Percentiles rank a stretch among this genome's conserved stretches.
These are phyloP conservation scores for Salminus brasiliensis DNA, from an alignment of 2,113 vertebrate genomes.

Conservation along the genomic window DNA sequence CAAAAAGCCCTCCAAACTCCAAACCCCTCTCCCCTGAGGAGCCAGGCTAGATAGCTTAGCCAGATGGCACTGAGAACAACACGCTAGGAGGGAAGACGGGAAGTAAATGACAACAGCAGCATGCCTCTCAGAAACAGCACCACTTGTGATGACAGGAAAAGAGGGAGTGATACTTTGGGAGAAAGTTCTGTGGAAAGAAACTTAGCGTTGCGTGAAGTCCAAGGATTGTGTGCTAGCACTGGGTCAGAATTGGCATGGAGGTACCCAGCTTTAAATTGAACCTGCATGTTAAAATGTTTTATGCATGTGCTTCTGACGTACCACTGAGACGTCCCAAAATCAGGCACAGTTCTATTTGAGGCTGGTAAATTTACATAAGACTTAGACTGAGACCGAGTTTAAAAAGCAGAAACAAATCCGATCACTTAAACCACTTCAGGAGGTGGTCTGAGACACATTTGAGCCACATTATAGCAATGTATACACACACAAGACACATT, in stretches of 20 bases:
- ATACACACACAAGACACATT: too few species aligned
- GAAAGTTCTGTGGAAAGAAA: not conserved
- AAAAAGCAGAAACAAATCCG: too few species aligned
- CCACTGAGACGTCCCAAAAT: too few species aligned
- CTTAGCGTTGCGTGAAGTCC: too few species aligned
- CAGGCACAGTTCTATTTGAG: too few species aligned
- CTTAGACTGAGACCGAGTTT: too few species aligned
- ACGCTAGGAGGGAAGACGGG: not conserved
- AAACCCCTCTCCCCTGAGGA: constrained; percentile 36
- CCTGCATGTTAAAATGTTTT: not conserved
- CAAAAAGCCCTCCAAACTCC: constrained; percentile 46
- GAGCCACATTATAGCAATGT: too few species aligned
- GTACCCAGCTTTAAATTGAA: too few species aligned
- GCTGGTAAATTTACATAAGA: too few species aligned
- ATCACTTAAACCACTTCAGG: too few species aligned
- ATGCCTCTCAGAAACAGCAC: not conserved
- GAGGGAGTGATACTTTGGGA: constrained; percentile 53
- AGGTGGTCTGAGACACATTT: too few species aligned
- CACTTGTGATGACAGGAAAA: constrained; percentile 50
- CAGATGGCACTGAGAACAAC: constrained; percentile 44
- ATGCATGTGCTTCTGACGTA: not conserved
- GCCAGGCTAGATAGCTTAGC: constrained; percentile 4
- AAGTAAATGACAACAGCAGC: not conserved
- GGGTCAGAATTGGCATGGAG: not conserved
- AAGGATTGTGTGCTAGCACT: not conserved